phyloP scores from a whole-genome alignment of 2,888 invertebrate genomes.

The Cacoxenus indagator region DNA sequence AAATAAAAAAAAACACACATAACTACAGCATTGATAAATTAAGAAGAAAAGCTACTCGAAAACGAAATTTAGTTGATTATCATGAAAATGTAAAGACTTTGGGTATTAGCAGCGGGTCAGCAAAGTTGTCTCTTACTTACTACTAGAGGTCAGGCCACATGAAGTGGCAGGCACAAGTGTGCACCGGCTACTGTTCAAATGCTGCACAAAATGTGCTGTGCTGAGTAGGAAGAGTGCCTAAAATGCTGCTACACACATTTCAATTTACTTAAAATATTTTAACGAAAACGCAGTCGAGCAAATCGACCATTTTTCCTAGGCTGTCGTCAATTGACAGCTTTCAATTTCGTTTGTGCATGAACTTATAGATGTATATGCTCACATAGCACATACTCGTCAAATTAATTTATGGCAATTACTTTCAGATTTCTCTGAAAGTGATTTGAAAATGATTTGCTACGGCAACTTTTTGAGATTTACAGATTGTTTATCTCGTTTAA shows the following conservation, averaged over 20 bases:
- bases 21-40: slow-evolving; percentile 20
- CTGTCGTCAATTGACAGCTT: no score
- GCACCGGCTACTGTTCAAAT: not conserved
- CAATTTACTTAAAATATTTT: no score
- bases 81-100: slow-evolving; percentile 18
- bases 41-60: slow-evolving; percentile 8
- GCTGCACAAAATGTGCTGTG: no score
- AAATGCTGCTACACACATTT: no score
- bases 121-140: not conserved
- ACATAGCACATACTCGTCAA: no score
- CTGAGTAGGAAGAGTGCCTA: no score
- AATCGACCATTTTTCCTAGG: no score
- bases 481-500: not conserved
- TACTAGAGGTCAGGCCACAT: not conserved
- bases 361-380: no score
- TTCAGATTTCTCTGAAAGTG: no score
- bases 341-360: no score
- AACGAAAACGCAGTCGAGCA: no score
- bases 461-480: not conserved
- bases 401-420: no score
- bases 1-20: not conserved
- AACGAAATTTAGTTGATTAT: slow-evolving; percentile 12
- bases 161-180: not conserved
- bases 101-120: not conserved
- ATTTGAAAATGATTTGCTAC: not conserved